phyloP scores from a whole-genome alignment of 2,888 invertebrate genomes.

The Dryococelus australis region DNA sequence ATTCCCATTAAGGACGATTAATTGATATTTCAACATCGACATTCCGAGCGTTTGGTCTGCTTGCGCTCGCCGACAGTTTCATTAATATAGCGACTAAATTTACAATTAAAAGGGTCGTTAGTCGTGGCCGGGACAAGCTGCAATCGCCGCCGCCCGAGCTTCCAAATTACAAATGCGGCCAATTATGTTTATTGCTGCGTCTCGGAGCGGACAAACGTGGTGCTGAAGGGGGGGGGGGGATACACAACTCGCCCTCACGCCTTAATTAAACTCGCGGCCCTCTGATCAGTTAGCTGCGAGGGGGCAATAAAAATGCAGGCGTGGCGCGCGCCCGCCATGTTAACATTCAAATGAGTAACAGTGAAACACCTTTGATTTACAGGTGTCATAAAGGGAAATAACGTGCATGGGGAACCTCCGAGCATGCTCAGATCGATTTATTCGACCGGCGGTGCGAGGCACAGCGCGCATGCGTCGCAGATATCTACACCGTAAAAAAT shows the following conservation, averaged over 20 bases:
- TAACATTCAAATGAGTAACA: background rate
- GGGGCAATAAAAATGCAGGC: background rate
- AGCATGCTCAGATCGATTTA: too few relatives aligned
- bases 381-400: background rate
- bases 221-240: background rate
- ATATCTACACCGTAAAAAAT: too few relatives aligned
- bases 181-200: slow-evolving; percentile 1
- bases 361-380: background rate
- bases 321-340: background rate
- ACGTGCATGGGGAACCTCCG: too few relatives aligned
- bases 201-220: background rate
- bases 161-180: background rate
- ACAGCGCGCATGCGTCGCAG: too few relatives aligned
- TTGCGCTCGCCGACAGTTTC: background rate
- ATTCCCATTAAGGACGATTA: too few relatives aligned
- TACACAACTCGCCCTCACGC: background rate
- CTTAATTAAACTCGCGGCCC: background rate
- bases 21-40: too few relatives aligned
- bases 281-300: slow-evolving; percentile 7
- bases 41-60: too few relatives aligned
- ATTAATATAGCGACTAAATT: background rate
- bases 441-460: too few relatives aligned
- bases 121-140: background rate
- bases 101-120: background rate
- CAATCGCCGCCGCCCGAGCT: background rate